These are phyloP conservation scores for Drosophila hawaiiensis DNA, from an alignment of 2,888 invertebrate species.

Conservation along the genomic window DNA sequence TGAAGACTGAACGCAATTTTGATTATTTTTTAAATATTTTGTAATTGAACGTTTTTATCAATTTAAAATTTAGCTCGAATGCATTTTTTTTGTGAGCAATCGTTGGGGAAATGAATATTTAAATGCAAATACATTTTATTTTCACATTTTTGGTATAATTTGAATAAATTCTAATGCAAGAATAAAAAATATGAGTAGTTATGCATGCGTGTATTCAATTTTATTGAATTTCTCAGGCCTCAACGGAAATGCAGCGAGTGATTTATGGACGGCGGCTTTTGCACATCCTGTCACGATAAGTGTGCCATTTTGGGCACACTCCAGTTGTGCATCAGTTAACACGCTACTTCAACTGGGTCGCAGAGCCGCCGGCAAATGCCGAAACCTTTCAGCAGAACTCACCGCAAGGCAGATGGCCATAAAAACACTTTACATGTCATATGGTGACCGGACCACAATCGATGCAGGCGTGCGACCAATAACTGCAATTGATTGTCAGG, in stretches of 20 bases:
- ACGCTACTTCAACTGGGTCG: slow-evolving; percentile 27
- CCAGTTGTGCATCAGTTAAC: slow-evolving; percentile 11
- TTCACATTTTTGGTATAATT: neutral
- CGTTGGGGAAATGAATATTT: neutral
- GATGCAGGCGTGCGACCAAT: slow-evolving; percentile 13
- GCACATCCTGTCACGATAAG: slow-evolving; percentile 57
- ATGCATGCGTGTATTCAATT: slow-evolving; percentile 3
- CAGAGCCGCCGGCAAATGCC: slow-evolving; percentile 21
- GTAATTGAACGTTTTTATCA: neutral
- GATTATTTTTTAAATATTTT: neutral
- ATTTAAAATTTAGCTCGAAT: neutral
- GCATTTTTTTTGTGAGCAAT: neutral
- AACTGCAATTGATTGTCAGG: slow-evolving; percentile 55
- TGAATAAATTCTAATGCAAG: slow-evolving; percentile 13
- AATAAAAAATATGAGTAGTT: neutral
- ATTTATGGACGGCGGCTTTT: slow-evolving; percentile 40
- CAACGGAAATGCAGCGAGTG: slow-evolving; percentile 53
- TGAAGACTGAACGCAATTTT: slow-evolving; percentile 3
- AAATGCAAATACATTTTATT: neutral
- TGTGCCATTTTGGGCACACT: neutral
- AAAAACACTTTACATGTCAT: slow-evolving; percentile 26
- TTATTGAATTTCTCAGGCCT: slow-evolving; percentile 32
- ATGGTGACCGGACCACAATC: neutral
- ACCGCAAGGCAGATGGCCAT: slow-evolving; percentile 23
- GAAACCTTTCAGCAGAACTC: slow-evolving; percentile 13